Evolutionary conservation across 2,113 vertebrate genomes (phyloP).

Genomic region (Gobiocypris rarus): DNA sequence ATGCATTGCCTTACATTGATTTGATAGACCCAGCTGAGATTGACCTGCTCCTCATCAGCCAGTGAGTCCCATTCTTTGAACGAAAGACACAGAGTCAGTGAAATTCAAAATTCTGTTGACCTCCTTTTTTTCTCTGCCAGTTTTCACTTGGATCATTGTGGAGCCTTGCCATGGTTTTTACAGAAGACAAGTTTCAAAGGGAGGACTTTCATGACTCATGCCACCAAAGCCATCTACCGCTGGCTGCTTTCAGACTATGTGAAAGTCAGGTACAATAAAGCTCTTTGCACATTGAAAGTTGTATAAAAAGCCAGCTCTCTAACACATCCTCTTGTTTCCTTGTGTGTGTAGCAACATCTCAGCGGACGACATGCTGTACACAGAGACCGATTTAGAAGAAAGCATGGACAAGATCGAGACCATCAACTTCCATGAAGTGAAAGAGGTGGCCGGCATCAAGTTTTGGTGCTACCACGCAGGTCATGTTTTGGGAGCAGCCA

Average conservation of each 20-base stretch:
- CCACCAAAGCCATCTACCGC: constrained; percentile 98
- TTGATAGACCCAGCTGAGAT: constrained; percentile 98
- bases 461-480: constrained; percentile 98
- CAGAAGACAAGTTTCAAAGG: constrained; percentile 99
- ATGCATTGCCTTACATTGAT: constrained; percentile 96
- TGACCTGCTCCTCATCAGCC: constrained; percentile 95
- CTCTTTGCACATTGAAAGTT: not conserved
- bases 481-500: constrained; percentile 94
- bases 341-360: constrained; percentile 89
- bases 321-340: not conserved
- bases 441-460: constrained; percentile 97
- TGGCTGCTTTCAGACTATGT: constrained; percentile 98
- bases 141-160: constrained; percentile 98
- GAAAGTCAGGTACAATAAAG: constrained; percentile 90
- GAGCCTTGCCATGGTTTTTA: constrained; percentile 96
- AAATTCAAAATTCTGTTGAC: not conserved
- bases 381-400: constrained; percentile 95
- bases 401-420: constrained; percentile 99
- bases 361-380: constrained; percentile 98
- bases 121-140: constrained; percentile 63
- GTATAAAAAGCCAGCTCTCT: not conserved
- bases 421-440: constrained; percentile 98
- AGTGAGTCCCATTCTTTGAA: constrained; percentile 80
- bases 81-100: not conserved
- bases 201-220: constrained; percentile 98